phyloP scores from a whole-genome alignment of 2,113 vertebrate genomes.

The Mohoua ochrocephala region DNA sequence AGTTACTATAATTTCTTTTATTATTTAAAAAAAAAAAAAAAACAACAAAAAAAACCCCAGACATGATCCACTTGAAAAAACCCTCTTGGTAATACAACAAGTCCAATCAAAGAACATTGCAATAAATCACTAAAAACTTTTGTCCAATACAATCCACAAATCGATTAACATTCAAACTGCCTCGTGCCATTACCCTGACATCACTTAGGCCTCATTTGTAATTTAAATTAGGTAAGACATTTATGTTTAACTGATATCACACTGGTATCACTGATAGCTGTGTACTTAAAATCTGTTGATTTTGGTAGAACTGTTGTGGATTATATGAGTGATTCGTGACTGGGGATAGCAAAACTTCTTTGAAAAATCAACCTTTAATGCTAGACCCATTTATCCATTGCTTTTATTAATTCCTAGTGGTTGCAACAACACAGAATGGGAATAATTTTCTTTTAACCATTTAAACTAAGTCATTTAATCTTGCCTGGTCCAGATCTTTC shows the following conservation, averaged over 20 bases:
- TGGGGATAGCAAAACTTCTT: neutral
- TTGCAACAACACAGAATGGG: fast-evolving
- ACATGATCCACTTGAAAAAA: fast-evolving
- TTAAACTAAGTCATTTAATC: neutral
- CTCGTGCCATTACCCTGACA: neutral
- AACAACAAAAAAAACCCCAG: neutral
- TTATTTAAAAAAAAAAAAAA: too few species aligned
- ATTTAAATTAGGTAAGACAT: neutral
- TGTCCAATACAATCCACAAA: neutral
- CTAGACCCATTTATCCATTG: neutral
- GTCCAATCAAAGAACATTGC: neutral
- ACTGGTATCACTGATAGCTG: neutral
- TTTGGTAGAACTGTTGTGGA: neutral
- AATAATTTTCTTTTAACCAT: neutral
- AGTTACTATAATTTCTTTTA: neutral
- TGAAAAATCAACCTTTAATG: neutral
- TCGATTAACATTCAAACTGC: neutral
- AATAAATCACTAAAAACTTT: neutral
- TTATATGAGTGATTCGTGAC: neutral
- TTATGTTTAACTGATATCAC: neutral
- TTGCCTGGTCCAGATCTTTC: neutral
- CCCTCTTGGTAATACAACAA: neutral
- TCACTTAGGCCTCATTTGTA: neutral
- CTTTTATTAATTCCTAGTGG: neutral
- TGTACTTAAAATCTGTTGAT: neutral